Evolutionary conservation across 2,797 vertebrate species (phyloP).

Genomic region (Clarias pachynema): DNA sequence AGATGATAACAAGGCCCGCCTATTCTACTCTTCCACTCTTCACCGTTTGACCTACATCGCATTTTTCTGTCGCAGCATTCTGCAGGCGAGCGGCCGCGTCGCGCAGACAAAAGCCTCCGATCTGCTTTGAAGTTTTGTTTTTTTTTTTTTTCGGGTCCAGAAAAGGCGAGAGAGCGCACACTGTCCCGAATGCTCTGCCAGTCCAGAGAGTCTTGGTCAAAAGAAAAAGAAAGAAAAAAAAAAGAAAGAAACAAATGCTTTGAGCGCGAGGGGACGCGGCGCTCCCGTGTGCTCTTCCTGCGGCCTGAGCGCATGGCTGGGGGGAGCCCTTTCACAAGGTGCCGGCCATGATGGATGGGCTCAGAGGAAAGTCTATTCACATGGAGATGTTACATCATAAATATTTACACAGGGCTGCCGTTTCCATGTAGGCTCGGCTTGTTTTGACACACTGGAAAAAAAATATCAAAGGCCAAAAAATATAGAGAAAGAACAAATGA

Average conservation of each 20-base stretch:
- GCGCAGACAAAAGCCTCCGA: conserved; percentile 87
- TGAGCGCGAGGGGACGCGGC: conserved; percentile 68
- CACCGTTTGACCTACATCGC: conserved; percentile 90
- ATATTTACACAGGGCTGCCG: conserved; percentile 98
- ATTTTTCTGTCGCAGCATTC: conserved; percentile 94
- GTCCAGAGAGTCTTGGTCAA: conserved; percentile 82
- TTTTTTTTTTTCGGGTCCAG: conserved; percentile 65
- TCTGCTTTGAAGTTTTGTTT: conserved; percentile 89
- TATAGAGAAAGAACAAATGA: conserved; percentile 56
- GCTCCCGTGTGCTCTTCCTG: conserved; percentile 86
- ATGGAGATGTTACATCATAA: conserved; percentile 90
- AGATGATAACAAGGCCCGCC: conserved; percentile 84
- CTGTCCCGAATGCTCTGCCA: conserved; percentile 81
- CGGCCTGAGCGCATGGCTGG: conserved; percentile 77
- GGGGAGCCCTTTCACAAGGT: conserved; percentile 85
- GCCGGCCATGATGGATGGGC: conserved; percentile 94
- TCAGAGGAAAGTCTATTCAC: conserved; percentile 85
- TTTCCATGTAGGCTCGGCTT: conserved; percentile 82
- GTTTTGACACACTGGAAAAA: conserved; percentile 79
- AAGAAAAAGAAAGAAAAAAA: conserved; percentile 84
- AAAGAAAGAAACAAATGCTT: conserved; percentile 88
- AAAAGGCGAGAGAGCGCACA: conserved; percentile 80
- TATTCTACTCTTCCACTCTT: conserved; percentile 70
- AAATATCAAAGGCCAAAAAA: conserved; percentile 70
- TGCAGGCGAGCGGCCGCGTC: conserved; percentile 85